Evolutionary conservation across 2,888 invertebrate species (phyloP), one percentile per base, ranked within the genome.

Genomic region (Coelopa pilipes): DNA sequence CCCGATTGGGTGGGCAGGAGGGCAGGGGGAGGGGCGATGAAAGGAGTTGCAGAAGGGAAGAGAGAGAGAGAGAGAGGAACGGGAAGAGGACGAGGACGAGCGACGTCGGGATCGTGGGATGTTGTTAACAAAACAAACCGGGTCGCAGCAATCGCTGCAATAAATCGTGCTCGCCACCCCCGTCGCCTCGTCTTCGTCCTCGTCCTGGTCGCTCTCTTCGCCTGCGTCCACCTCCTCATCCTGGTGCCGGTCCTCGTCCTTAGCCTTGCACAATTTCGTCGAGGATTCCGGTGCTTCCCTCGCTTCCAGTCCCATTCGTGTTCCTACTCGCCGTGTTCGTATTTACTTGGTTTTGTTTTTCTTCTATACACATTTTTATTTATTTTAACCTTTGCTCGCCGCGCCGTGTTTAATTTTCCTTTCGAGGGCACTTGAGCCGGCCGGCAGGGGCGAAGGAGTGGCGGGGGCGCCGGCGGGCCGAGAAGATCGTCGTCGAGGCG

Each of bases 371-470:
- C 24, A 57, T 45, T 24, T 59, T 15, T 67, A 34, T 53, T 63
- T 67, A 15, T 24, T 70, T n/a, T 70, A 49, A 21, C 60, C 50
- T 21, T 60, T 50, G 19, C 53, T 57, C n/a, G n/a, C n/a, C n/a
- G n/a, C n/a, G n/a, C 34, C 34, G 34, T 34, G 34, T 34, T 71
- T 68, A 74, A 74, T 74, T 74, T 71, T 67, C 46, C 74, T 47
- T 50, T 67, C 49, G 67, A 62, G 67, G 67, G 67, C 68, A 74
- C 55, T 70, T 74, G 45, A 57, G 62, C 62, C n/a, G n/a, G n/a
- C n/a, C n/a, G n/a, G n/a, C n/a, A n/a, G n/a, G n/a, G n/a, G n/a
- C n/a, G n/a, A n/a, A n/a, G n/a, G n/a, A n/a, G n/a, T n/a, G n/a
- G n/a, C n/a, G n/a, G n/a, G n/a, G n/a, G n/a, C n/a, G n/a, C n/a